Percentiles rank a stretch among this genome's conserved stretches.
Conservation (phyloP, 2,113 vertebrate genomes). For the Callospermophilus lateralis region DNA sequence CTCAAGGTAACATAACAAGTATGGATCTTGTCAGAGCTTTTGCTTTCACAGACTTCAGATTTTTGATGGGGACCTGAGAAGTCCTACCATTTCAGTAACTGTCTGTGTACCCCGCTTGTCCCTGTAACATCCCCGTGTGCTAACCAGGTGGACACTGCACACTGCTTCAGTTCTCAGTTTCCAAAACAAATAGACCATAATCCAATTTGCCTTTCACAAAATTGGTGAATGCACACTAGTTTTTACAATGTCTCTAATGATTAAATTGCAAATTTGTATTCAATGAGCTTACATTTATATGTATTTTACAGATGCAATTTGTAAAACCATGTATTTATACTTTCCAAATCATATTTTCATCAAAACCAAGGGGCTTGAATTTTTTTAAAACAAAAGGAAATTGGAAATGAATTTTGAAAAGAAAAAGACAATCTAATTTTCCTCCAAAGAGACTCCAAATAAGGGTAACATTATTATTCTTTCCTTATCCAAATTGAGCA, state of each 20-base stretch:
- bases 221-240: constrained; percentile 70
- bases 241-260: constrained; percentile 68
- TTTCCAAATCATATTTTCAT: constrained; percentile 72
- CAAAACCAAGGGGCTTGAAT: not conserved
- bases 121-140: not conserved
- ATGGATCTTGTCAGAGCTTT: not conserved
- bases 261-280: constrained; percentile 55
- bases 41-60: not conserved
- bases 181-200: constrained; percentile 75
- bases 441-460: not conserved
- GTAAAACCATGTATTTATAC: constrained; percentile 68
- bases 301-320: constrained; percentile 71
- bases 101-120: not conserved
- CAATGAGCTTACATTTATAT: constrained; percentile 51
- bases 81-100: not conserved
- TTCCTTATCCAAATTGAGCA: not conserved
- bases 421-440: constrained; percentile 25
- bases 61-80: not conserved
- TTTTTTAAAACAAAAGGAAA: constrained; percentile 14
- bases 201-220: constrained; percentile 73
- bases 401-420: not conserved
- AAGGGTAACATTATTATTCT: not conserved
- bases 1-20: not conserved
- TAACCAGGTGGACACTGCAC: not conserved
- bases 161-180: constrained; percentile 45